Percentiles rank a stretch among this genome's conserved stretches.
Conservation (phyloP, 2,797 vertebrate genomes). For the Acipenser ruthenus region DNA sequence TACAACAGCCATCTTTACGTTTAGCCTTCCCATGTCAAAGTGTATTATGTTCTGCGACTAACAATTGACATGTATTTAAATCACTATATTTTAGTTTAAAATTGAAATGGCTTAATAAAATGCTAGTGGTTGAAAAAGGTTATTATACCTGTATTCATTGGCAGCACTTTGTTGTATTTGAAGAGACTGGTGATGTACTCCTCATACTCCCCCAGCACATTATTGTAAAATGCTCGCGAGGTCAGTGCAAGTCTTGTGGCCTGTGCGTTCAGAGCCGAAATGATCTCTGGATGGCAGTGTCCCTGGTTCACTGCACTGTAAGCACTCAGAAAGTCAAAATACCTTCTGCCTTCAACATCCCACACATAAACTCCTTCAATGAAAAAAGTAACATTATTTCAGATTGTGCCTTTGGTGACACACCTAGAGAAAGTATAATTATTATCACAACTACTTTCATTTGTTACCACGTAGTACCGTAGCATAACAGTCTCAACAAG, state of each 20-base stretch:
- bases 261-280: constrained; percentile 71
- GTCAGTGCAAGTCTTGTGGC: constrained; percentile 77
- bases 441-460: too few species aligned
- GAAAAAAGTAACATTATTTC: background rate
- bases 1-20: too few species aligned
- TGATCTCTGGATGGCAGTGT: constrained; percentile 87
- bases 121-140: too few species aligned
- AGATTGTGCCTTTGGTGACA: too few species aligned
- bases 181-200: constrained; percentile 80
- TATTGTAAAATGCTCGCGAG: constrained; percentile 87
- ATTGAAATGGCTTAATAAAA: too few species aligned
- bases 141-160: constrained; percentile 85
- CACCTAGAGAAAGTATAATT: too few species aligned
- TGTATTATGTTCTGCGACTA: too few species aligned
- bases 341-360: constrained; percentile 85
- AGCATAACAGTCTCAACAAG: too few species aligned
- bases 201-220: constrained; percentile 81
- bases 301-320: constrained; percentile 95
- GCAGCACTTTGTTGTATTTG: constrained; percentile 87
- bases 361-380: constrained; percentile 76
- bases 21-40: too few species aligned
- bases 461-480: too few species aligned
- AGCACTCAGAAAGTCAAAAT: constrained; percentile 89
- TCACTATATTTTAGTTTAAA: too few species aligned
- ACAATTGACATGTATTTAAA: too few species aligned